These are phyloP conservation scores for Rhamnusium bicolor DNA, from an alignment of 2,888 invertebrate species.

Conservation along the genomic window DNA sequence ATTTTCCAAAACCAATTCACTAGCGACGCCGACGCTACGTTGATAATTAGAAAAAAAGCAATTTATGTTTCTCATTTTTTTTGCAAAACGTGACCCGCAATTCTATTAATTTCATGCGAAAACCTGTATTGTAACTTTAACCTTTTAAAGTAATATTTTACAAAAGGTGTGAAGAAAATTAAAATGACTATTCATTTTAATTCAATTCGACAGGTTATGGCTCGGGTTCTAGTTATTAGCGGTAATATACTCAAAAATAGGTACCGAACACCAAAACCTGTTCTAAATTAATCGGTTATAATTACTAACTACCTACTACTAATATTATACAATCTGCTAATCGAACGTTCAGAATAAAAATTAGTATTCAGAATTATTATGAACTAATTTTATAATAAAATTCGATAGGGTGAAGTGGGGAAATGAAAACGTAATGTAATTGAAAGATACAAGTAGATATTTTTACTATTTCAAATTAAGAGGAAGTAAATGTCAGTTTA, in stretches of 20 bases:
- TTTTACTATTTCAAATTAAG: no score
- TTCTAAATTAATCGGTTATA: neutral
- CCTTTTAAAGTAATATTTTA: neutral
- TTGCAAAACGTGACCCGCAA: neutral
- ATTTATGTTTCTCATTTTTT: no score
- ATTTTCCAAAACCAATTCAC: no score
- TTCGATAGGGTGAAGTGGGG: neutral
- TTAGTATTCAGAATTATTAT: neutral
- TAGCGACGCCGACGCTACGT: neutral
- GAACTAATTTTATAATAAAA: no score
- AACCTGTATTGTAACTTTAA: neutral
- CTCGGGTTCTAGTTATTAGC: neutral
- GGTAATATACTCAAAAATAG: constrained; percentile 7
- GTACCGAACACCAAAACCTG: neutral
- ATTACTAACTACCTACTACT: neutral
- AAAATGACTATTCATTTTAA: constrained; percentile 15
- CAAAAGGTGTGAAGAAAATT: neutral
- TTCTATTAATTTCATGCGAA: neutral
- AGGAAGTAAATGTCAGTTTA: no score
- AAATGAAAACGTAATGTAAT: neutral
- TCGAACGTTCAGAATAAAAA: neutral
- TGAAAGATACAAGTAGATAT: no score
- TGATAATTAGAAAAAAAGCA: neutral
- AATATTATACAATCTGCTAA: neutral
- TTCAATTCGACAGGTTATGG: constrained; percentile 5